phyloP scores from a whole-genome alignment of 2,113 vertebrate species.

The Corythaeola cristata region DNA sequence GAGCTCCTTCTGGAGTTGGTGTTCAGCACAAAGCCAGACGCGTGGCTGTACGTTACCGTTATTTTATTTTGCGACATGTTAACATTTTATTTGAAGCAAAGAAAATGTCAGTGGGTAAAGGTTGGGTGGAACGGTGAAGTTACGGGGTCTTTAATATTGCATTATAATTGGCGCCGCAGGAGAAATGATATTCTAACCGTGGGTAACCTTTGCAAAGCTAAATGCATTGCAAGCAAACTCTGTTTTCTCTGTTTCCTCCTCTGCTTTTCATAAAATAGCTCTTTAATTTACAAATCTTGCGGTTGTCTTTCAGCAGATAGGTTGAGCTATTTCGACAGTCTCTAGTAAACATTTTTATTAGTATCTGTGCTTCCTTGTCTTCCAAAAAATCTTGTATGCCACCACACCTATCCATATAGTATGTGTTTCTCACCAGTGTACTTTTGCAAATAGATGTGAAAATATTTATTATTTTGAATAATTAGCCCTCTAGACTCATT shows the following conservation, averaged over 20 bases:
- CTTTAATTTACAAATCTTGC: background rate
- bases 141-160: background rate
- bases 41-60: background rate
- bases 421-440: background rate
- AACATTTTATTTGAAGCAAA: background rate
- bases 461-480: background rate
- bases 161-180: background rate
- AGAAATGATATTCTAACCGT: background rate
- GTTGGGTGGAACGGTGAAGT: background rate
- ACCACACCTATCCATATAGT: background rate
- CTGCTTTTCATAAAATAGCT: background rate
- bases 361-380: background rate
- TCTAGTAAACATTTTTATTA: background rate
- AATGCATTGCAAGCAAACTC: background rate
- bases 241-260: background rate
- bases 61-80: background rate
- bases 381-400: background rate
- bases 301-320: background rate
- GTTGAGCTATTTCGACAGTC: background rate
- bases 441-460: background rate
- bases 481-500: background rate
- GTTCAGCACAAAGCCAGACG: background rate
- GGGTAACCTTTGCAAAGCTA: slow-evolving; percentile 33
- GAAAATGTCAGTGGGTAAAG: slow-evolving; percentile 30
- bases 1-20: background rate